Evolutionary conservation across 2,888 invertebrate genomes (phyloP).

Genomic region (Lycaena phlaeas): DNA sequence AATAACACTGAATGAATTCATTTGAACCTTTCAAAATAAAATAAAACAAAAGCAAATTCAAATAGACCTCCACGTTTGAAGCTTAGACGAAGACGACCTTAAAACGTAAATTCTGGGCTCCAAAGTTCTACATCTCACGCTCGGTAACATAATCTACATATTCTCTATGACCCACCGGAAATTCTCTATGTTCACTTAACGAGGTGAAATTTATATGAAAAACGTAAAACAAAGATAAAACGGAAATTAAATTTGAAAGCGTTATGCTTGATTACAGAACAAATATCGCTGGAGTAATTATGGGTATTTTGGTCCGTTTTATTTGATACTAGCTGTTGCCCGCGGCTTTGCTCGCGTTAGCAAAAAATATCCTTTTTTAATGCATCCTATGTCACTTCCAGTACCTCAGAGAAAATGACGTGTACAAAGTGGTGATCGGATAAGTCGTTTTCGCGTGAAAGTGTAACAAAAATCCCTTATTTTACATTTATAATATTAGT

Average conservation of each 20-base stretch:
- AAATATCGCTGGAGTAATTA: no score
- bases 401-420: no score
- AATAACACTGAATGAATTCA: no score
- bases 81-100: not conserved
- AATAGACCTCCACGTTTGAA: not conserved
- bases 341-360: no score
- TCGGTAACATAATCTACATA: not conserved
- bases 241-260: conserved; percentile 3
- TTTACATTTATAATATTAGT: no score
- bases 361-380: no score
- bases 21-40: not conserved
- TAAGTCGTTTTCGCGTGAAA: no score
- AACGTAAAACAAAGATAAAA: not conserved
- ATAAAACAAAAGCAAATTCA: not conserved
- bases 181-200: not conserved
- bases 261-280: not conserved
- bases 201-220: not conserved
- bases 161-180: not conserved
- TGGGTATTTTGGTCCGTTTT: no score
- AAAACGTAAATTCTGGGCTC: not conserved
- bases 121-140: not conserved
- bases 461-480: no score
- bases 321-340: no score
- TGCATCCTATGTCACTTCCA: no score
- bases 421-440: no score